These are phyloP conservation scores for Synanthedon formicaeformis DNA, from an alignment of 2,888 invertebrate genomes.

Conservation along the genomic window DNA sequence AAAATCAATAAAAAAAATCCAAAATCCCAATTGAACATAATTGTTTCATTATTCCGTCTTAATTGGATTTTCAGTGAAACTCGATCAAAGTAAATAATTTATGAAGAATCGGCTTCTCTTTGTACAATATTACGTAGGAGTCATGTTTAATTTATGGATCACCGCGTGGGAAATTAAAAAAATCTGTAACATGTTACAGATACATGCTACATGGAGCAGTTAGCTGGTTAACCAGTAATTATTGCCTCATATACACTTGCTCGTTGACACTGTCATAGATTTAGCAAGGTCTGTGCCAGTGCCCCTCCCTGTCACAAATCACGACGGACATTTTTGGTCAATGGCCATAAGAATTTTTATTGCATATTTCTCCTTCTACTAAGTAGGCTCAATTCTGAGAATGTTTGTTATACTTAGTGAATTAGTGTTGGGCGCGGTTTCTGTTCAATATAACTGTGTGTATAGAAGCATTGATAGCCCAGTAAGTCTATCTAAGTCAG, in stretches of 20 bases:
- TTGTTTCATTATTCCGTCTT: too few species aligned
- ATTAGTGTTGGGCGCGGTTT: too few species aligned
- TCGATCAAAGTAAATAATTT: too few species aligned
- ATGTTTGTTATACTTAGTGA: too few species aligned
- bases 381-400: too few species aligned
- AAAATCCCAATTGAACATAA: too few species aligned
- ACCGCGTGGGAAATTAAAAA: conserved; percentile 3
- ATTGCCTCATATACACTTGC: conserved; percentile 24
- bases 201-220: not conserved
- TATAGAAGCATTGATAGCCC: too few species aligned
- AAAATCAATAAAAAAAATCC: too few species aligned
- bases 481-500: too few species aligned
- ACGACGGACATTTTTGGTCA: conserved; percentile 33
- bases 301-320: conserved; percentile 12
- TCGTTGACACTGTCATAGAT: conserved; percentile 29
- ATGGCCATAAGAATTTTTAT: conserved; percentile 14
- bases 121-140: not conserved
- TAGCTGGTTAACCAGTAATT: conserved; percentile 16
- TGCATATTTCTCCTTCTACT: too few species aligned
- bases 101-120: not conserved
- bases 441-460: too few species aligned
- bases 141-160: not conserved
- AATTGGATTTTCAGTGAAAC: too few species aligned
- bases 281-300: conserved; percentile 35
- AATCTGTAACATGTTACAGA: not conserved